Percentiles rank a stretch among this genome's conserved stretches.
These are phyloP conservation scores for Mastigias papua DNA, from an alignment of 30 jellyfish, hydroid and myxozoan genomes.

Conservation along the genomic window DNA sequence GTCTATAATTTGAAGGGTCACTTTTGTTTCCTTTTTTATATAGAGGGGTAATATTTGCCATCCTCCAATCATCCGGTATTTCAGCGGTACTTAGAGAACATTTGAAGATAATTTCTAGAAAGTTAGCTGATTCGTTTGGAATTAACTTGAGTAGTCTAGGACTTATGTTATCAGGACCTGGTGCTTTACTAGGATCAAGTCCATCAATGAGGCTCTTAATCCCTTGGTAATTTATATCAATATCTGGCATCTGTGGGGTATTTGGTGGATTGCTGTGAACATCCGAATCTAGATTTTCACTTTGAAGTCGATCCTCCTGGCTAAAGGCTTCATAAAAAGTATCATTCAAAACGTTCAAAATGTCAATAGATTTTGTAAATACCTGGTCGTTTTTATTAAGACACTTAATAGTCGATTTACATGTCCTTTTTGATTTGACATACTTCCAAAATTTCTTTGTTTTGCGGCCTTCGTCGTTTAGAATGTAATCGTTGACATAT, in stretches of 20 bases:
- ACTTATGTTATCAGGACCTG: conserved; percentile 44
- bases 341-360: neutral
- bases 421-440: conserved; percentile 9
- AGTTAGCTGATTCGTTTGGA: neutral
- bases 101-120: neutral
- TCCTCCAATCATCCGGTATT: conserved; percentile 40
- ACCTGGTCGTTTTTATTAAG: neutral
- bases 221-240: neutral
- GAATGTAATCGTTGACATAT: conserved; percentile 7
- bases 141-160: conserved; percentile 12
- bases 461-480: conserved; percentile 1
- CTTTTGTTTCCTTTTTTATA: conserved; percentile 15
- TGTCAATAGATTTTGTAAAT: conserved; percentile 8
- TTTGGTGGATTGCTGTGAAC: neutral
- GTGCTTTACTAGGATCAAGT: conserved; percentile 12
- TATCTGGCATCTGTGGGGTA: conserved; percentile 14
- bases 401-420: neutral
- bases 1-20: conserved; percentile 28
- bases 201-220: conserved; percentile 15
- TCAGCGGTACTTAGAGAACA: neutral
- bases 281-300: neutral
- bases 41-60: conserved; percentile 29
- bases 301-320: neutral
- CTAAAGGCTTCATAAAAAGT: conserved; percentile 26
- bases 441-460: conserved; percentile 17